phyloP scores from a whole-genome alignment of 2,113 vertebrate species.

The Bucco capensis region DNA sequence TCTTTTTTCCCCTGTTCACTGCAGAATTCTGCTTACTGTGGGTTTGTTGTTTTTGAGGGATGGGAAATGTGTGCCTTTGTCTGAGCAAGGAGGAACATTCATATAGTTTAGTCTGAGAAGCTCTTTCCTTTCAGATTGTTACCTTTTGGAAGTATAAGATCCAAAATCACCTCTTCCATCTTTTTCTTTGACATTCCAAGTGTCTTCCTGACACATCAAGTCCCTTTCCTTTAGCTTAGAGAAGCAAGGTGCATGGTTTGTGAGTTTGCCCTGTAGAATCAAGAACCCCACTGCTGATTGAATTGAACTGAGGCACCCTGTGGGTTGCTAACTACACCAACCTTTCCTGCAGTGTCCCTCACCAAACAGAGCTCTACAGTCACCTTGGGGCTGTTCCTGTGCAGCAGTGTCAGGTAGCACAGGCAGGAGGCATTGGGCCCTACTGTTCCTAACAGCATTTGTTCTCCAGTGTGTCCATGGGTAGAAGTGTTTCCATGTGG shows the following conservation, averaged over 20 bases:
- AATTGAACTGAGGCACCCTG: not conserved
- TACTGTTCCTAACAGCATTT: constrained; percentile 58
- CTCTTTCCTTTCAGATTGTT: not conserved
- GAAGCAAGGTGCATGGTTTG: not conserved
- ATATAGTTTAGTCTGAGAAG: not conserved
- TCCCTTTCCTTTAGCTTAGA: not conserved
- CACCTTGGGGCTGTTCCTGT: constrained; percentile 24
- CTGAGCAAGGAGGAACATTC: not conserved
- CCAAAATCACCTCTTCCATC: not conserved
- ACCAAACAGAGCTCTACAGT: not conserved
- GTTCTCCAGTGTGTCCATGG: constrained; percentile 10
- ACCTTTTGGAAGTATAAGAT: not conserved
- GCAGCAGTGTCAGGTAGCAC: constrained; percentile 37
- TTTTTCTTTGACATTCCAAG: not conserved
- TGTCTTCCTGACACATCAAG: not conserved
- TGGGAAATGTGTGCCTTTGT: not conserved
- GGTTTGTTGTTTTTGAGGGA: not conserved
- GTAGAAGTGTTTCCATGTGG: constrained; percentile 60
- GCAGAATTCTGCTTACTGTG: not conserved
- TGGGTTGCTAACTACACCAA: not conserved
- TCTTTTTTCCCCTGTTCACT: not conserved
- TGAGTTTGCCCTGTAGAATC: not conserved
- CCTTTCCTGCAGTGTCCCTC: not conserved
- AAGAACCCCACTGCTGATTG: not conserved
- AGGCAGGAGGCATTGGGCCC: constrained; percentile 38